phyloP scores from a whole-genome alignment of 2,888 invertebrate genomes.

The Morpho helenor region DNA sequence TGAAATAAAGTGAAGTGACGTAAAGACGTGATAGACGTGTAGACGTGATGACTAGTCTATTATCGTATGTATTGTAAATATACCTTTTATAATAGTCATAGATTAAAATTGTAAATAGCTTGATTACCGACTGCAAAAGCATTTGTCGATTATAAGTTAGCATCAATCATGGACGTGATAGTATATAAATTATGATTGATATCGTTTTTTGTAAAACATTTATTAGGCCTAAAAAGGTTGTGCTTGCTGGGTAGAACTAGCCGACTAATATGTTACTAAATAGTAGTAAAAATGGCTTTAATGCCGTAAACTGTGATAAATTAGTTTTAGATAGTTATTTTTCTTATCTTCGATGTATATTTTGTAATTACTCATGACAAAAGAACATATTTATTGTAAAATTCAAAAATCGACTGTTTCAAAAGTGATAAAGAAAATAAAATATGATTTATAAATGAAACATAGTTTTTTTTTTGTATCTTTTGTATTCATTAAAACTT shows the following conservation, averaged over 20 bases:
- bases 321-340: conserved; percentile 54
- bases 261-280: conserved; percentile 51
- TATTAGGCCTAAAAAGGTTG: conserved; percentile 57
- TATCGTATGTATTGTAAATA: conserved; percentile 58
- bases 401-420: conserved; percentile 60
- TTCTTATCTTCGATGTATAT: conserved; percentile 61
- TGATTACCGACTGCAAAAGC: conserved; percentile 19
- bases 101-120: conserved; percentile 27
- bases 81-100: conserved; percentile 24
- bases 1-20: conserved; percentile 31
- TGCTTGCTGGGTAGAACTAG: conserved; percentile 62
- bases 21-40: conserved; percentile 32
- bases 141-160: conserved; percentile 14
- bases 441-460: conserved; percentile 46
- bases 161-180: conserved; percentile 6
- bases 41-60: conserved; percentile 71
- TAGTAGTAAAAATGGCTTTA: conserved; percentile 60
- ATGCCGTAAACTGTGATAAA: conserved; percentile 75
- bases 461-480: conserved; percentile 32
- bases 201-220: conserved; percentile 19
- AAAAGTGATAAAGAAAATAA: conserved; percentile 70
- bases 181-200: conserved; percentile 15
- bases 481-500: neutral
- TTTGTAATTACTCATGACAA: conserved; percentile 60
- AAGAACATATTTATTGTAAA: conserved; percentile 74